Conservation (phyloP, 2,888 invertebrate genomes). For the Crioceris asparagi region DNA sequence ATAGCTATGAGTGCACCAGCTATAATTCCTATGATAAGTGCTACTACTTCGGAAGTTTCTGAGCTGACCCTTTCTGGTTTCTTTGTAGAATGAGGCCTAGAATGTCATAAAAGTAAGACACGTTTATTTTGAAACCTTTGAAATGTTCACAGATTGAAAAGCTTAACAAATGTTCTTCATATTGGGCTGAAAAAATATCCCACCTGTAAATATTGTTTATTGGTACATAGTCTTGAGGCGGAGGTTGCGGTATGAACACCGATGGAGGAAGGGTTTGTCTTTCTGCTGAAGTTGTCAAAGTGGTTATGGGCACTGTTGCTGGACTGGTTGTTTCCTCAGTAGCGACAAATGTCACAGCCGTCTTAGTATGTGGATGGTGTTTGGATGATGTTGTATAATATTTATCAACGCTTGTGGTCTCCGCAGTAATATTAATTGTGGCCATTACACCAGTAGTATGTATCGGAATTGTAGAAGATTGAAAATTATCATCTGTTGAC, state of each 20-base stretch:
- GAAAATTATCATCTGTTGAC: slow-evolving; percentile 33
- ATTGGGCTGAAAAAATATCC: too few relatives aligned
- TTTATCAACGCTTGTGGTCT: too few relatives aligned
- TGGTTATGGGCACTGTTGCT: slow-evolving; percentile 8
- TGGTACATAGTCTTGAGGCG: slow-evolving; percentile 5
- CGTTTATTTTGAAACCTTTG: too few relatives aligned
- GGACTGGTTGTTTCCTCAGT: slow-evolving; percentile 6
- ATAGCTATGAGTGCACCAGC: slow-evolving; percentile 86
- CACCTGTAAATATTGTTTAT: too few relatives aligned
- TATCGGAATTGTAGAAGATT: too few relatives aligned
- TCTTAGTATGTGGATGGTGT: slow-evolving; percentile 13
- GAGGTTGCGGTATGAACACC: slow-evolving; percentile 6
- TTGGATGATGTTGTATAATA: slow-evolving; percentile 10
- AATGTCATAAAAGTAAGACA: too few relatives aligned
- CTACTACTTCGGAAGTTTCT: slow-evolving; percentile 61
- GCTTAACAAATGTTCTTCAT: too few relatives aligned
- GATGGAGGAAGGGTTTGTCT: too few relatives aligned
- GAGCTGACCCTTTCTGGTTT: slow-evolving; percentile 47
- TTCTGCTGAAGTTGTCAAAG: slow-evolving; percentile 12
- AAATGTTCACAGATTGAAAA: too few relatives aligned
- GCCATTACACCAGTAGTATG: too few relatives aligned
- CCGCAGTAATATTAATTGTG: too few relatives aligned
- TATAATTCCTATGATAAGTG: slow-evolving; percentile 77
- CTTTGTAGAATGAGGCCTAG: slow-evolving; percentile 26
- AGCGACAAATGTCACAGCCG: too few relatives aligned